Evolutionary conservation across 2,113 vertebrate species (phyloP), one percentile per base, ranked within the genome.

Genomic region (Dicentrarchus labrax): DNA sequence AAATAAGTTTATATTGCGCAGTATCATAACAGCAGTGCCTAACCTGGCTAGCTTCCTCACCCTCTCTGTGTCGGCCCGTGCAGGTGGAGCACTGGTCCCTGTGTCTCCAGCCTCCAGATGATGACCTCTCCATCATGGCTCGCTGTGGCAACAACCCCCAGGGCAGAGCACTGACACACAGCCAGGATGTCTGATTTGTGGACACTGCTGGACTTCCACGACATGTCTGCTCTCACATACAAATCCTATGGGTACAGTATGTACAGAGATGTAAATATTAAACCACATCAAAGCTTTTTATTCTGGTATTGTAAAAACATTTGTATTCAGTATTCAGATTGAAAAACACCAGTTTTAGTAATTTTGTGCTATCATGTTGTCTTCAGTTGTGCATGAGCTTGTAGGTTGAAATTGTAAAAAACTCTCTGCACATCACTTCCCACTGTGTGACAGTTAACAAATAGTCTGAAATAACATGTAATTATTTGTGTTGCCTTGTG

Each of bases 81-180:
- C 6, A 92, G 78, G 68, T 80, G 80, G 6, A 85, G 51, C n/a
- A 77, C 4, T 0, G 87, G 80, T 41, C 76, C 72, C 73, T 91
- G 91, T 0, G 89, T 91, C 61, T 91, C 89, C 72, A 85, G n/a
- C 47, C 82, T 90, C 92, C 93, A 93, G 68, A 90, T 36, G 0
- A 92, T 67, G 36, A 93, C 78, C 68, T 95, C 91, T 54, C 91
- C 94, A 78, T 92, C 93, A 8, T 87, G 90, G 57, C 88, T 90
- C 3, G 81, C 89, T 0, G 92, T 89, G 70, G 93, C 91, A 38
- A 93, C 53, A 10, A 94, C 82, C 2, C 75, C 89, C 57, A 94
- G 85, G 38, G 48, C 12, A 5, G 88, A 75, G 57, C 88, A 88
- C 54, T 81, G 80, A 70, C 82, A 67, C n/a, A 91, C 56, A 5